Percentiles rank a stretch among this genome's conserved stretches.
Evolutionary conservation across 2,888 invertebrate species (phyloP).

Genomic region (Phengaris alcon): DNA sequence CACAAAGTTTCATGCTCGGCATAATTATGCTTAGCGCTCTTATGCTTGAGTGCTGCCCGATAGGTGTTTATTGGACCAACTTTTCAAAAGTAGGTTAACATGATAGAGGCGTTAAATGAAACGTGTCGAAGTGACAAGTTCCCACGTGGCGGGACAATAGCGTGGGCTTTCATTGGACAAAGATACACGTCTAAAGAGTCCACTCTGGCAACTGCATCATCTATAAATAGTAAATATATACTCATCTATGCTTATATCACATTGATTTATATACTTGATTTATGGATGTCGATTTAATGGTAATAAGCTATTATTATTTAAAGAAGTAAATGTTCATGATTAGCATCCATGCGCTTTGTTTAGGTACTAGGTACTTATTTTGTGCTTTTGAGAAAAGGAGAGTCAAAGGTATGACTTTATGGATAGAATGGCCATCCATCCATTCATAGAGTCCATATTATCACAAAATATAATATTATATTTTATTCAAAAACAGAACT

Average conservation of each 20-base stretch:
- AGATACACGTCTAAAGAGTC: slow-evolving; percentile 26
- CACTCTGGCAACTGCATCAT: slow-evolving; percentile 21
- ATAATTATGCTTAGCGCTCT: too few species aligned
- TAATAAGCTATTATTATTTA: neutral
- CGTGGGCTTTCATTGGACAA: slow-evolving; percentile 33
- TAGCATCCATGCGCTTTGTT: too few species aligned
- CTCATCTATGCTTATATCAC: slow-evolving; percentile 21
- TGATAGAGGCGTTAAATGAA: slow-evolving; percentile 45
- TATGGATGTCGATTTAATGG: neutral
- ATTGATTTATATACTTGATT: neutral
- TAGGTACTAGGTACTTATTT: neutral
- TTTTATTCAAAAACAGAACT: too few species aligned
- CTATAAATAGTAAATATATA: slow-evolving; percentile 14
- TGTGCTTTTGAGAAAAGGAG: too few species aligned
- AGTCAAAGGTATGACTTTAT: too few species aligned
- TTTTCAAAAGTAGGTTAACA: slow-evolving; percentile 55
- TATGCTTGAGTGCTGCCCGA: slow-evolving; percentile 32
- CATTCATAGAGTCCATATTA: too few species aligned
- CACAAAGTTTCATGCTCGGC: too few species aligned
- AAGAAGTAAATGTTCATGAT: neutral
- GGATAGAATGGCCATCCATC: too few species aligned
- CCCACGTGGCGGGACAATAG: slow-evolving; percentile 38
- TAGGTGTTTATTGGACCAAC: slow-evolving; percentile 1
- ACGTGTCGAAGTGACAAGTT: slow-evolving; percentile 33
- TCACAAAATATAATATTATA: too few species aligned